These are phyloP conservation scores for Aeoliscus strigatus DNA, from an alignment of 2,797 vertebrate genomes.

Conservation along the genomic window DNA sequence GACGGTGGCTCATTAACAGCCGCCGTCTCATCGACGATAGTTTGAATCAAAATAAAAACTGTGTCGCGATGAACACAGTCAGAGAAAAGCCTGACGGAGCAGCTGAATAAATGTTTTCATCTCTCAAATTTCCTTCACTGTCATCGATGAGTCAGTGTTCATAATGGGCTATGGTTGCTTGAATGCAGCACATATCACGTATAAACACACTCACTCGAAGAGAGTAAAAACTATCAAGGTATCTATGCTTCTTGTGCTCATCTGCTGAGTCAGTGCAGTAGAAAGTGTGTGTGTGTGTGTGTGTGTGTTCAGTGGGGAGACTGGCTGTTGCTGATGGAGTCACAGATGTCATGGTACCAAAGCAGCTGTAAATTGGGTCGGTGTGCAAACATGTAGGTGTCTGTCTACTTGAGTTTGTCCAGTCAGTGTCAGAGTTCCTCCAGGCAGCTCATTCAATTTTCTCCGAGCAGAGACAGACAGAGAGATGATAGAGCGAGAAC, in stretches of 20 bases:
- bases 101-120: constrained; percentile 1
- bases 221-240: constrained; percentile 13
- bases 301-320: constrained; percentile 20
- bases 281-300: constrained; percentile 21
- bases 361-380: constrained; percentile 26
- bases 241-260: constrained; percentile 18
- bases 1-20: constrained; percentile 5
- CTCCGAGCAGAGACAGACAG: neutral
- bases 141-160: no score
- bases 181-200: neutral
- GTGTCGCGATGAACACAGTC: constrained; percentile 6
- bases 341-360: constrained; percentile 25
- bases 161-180: no score
- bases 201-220: neutral
- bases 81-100: constrained; percentile 2
- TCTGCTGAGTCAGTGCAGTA: constrained; percentile 23
- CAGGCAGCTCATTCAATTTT: constrained; percentile 6
- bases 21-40: constrained; percentile 4
- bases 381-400: constrained; percentile 5
- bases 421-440: constrained; percentile 11
- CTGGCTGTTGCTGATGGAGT: constrained; percentile 26
- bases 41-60: constrained; percentile 5
- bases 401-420: constrained; percentile 6
- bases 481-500: no score
- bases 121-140: constrained; percentile 2